Evolutionary conservation across 1,140 invertebrate species (phyloP).

Genomic region (Chironomus tepperi): DNA sequence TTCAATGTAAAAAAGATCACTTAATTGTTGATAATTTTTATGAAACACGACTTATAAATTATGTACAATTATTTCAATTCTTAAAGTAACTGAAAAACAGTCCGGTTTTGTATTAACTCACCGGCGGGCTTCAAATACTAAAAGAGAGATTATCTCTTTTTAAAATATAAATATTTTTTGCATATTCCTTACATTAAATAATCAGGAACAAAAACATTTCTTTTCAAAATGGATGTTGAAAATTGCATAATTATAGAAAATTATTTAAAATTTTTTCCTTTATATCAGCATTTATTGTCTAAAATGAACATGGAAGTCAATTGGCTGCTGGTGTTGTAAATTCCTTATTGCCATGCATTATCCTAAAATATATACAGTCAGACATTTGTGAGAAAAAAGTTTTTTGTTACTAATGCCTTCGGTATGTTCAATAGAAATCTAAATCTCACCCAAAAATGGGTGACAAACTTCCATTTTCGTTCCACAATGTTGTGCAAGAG

Average conservation of each 20-base stretch:
- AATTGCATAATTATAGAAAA: not conserved
- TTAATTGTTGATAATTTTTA: conserved; percentile 15
- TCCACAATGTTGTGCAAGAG: too few species aligned
- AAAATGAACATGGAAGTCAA: too few species aligned
- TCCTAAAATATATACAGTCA: too few species aligned
- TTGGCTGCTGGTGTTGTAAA: too few species aligned
- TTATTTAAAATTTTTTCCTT: too few species aligned
- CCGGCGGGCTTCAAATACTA: not conserved
- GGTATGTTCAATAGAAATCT: too few species aligned
- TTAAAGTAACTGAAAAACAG: not conserved
- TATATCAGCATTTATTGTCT: too few species aligned
- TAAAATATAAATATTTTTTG: not conserved
- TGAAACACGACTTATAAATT: conserved; percentile 8
- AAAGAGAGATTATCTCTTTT: conserved; percentile 8
- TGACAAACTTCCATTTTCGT: too few species aligned
- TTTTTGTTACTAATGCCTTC: too few species aligned
- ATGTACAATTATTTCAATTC: conserved; percentile 9
- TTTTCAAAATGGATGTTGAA: not conserved
- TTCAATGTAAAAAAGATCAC: not conserved
- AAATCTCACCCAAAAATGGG: too few species aligned
- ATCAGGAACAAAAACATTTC: not conserved
- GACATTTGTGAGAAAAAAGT: too few species aligned
- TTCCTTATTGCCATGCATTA: too few species aligned
- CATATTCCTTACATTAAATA: not conserved
- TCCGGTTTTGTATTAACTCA: not conserved